phyloP scores from a whole-genome alignment of 1,140 invertebrate genomes.

The Spodoptera frugiperda region DNA sequence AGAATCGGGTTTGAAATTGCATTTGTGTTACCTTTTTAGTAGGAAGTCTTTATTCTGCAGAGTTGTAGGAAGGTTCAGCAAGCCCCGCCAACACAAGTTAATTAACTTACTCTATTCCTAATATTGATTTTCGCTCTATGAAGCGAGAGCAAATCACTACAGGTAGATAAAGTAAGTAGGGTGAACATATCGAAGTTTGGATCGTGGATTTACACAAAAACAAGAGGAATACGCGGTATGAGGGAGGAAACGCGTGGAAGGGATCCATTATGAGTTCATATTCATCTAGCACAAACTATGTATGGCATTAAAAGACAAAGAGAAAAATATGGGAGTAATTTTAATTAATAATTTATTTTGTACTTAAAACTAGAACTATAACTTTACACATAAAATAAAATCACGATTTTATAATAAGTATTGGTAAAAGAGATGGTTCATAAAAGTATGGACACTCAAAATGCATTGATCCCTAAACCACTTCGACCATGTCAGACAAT shows the following conservation, averaged over 20 bases:
- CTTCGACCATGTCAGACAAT: background rate
- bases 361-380: background rate
- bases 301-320: constrained; percentile 6
- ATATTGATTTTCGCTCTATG: constrained; percentile 29
- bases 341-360: no score
- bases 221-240: background rate
- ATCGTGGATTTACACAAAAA: constrained; percentile 26
- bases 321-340: no score
- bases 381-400: no score
- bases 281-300: background rate
- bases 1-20: constrained; percentile 16
- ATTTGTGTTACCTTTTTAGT: background rate
- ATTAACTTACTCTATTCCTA: constrained; percentile 27
- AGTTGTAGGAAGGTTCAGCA: no score
- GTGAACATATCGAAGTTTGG: constrained; percentile 22
- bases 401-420: no score
- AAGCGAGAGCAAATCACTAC: constrained; percentile 36
- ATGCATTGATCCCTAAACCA: background rate
- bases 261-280: no score
- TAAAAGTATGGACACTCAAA: no score
- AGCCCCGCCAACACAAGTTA: background rate
- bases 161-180: constrained; percentile 39
- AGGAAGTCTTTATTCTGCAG: background rate
- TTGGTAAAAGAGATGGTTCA: no score
- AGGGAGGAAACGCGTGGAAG: background rate